Evolutionary conservation across 2,888 invertebrate genomes (phyloP).

Genomic region (Pristionchus exspectatus): DNA sequence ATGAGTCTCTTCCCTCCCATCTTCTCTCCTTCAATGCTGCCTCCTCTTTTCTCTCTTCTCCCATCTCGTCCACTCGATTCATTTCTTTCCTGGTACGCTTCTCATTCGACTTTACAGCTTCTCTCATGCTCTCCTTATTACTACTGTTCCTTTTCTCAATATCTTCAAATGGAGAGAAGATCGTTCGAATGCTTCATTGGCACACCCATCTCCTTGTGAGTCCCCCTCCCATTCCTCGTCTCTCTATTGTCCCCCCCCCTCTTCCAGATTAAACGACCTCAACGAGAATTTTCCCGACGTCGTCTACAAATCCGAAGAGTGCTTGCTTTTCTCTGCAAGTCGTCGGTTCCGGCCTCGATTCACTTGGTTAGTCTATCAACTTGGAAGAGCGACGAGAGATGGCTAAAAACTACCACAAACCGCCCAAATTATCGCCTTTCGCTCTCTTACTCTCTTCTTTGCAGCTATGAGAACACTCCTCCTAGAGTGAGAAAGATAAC

Average conservation of each 20-base stretch:
- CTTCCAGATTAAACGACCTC: background rate
- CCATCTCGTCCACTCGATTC: background rate
- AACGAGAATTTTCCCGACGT: background rate
- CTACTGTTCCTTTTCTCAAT: background rate
- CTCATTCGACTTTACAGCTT: background rate
- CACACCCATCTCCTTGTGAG: background rate
- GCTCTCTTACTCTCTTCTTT: background rate
- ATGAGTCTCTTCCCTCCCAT: conserved; percentile 1
- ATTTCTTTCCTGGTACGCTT: background rate
- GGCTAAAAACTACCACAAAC: background rate
- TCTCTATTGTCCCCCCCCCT: background rate
- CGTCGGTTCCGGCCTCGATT: background rate
- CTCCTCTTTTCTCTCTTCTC: background rate
- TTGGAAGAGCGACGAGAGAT: background rate
- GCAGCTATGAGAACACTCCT: background rate
- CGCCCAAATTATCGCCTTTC: background rate
- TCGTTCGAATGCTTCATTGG: conserved; percentile 6
- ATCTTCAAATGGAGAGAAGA: background rate
- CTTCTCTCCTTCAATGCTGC: conserved; percentile 7
- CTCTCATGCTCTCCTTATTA: background rate
- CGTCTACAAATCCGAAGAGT: background rate
- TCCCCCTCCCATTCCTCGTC: background rate
- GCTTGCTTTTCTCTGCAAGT: background rate
- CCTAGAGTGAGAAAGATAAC: background rate
- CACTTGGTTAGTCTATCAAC: conserved; percentile 28